Base-by-base conservation (phyloP, 1,140 invertebrate genomes). In the Gryllus bimaculatus region DNA sequence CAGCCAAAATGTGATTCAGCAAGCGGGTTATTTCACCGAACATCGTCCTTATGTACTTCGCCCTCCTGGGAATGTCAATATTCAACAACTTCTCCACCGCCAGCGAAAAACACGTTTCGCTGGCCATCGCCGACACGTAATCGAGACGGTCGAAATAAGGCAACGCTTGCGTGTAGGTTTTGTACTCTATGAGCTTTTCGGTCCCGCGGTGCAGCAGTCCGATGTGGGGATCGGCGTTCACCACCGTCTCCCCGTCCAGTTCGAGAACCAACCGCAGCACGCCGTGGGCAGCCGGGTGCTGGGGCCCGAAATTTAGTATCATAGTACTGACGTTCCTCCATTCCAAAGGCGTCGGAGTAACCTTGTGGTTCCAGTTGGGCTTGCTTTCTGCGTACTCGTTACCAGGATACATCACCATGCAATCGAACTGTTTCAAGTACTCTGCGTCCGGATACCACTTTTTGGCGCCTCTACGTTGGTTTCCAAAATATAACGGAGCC, bases 181-280 rank as follows among this genome's bases (percentile, higher is more conserved):
- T 95, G 83, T 95, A 90, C 84, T 95, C 94, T 81, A 94, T 95
- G 13, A 95, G 85, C 84, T 95, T 95, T 84, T 95, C 94, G 8
- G 94, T 95, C 8, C 90, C 94, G 80, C 94, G 88, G 84, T 93
- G 92, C 8, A 93, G 85, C 26, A 93, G 85, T 47, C 92, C 91
- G 83, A 99, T 98, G 84, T 99, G 97, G 15, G 97, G 97, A 87
- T 98, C 96, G 18, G 95, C 93, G 78, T 91, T 88, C 75, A 94
- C 89, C 4, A 98, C 94, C 79, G 91, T 90, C 92, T 95, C 94
- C 81, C 93, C 94, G 83, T 94, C 92, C 49, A 96, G 83, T 82
- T 93, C 90, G 48, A 94, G 84, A 8, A 96, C 88, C 78, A 96
- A 86, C 75, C 94, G 88, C n/a, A 95, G 86, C 54, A 95, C 94